Conservation (phyloP, 2,113 vertebrate species). For the Dasyurus viverrinus region DNA sequence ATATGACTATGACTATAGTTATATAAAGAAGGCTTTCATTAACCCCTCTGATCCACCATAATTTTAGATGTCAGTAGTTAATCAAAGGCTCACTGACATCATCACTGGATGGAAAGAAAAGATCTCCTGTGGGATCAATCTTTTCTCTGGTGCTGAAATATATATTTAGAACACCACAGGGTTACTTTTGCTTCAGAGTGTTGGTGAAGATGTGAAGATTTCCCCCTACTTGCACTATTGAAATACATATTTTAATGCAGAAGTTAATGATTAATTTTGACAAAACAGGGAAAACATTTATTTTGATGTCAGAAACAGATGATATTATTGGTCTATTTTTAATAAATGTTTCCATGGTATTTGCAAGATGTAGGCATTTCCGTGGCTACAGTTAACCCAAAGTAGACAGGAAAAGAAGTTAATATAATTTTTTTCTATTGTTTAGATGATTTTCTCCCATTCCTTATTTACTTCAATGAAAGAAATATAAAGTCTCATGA, state of each 20-base stretch:
- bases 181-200: conserved; percentile 57
- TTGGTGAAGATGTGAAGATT: conserved; percentile 48
- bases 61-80: conserved; percentile 85
- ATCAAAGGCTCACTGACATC: conserved; percentile 85
- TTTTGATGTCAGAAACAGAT: conserved; percentile 77
- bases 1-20: conserved; percentile 71
- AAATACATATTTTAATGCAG: conserved; percentile 78
- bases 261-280: conserved; percentile 75
- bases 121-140: conserved; percentile 81
- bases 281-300: conserved; percentile 73
- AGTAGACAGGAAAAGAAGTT: conserved; percentile 40
- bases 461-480: conserved; percentile 24
- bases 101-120: conserved; percentile 78
- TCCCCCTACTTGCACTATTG: conserved; percentile 47
- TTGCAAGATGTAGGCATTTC: conserved; percentile 67
- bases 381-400: conserved; percentile 54
- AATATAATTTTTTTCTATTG: conserved; percentile 57
- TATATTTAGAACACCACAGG: conserved; percentile 57
- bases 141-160: conserved; percentile 80
- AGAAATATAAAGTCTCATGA: conserved; percentile 30
- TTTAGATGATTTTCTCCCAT: conserved; percentile 38
- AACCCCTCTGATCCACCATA: conserved; percentile 83
- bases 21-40: conserved; percentile 85
- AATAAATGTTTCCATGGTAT: conserved; percentile 64
- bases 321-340: conserved; percentile 64